phyloP scores from a whole-genome alignment of 2,797 vertebrate species.

The Lophius americanus region DNA sequence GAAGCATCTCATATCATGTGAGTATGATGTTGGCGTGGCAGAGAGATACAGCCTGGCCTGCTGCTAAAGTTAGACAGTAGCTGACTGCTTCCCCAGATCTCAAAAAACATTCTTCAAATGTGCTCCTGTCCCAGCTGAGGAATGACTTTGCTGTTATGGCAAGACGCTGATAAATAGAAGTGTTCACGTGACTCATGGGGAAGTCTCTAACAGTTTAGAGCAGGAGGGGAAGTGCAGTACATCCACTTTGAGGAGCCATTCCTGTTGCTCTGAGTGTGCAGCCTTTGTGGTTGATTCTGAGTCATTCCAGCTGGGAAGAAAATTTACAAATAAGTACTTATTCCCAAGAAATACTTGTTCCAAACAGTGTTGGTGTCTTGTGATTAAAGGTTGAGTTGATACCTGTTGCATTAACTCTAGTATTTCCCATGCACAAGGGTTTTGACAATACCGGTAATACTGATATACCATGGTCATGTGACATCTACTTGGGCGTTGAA shows the following conservation, averaged over 20 bases:
- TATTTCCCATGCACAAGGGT: constrained; percentile 3
- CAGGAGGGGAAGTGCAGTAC: constrained; percentile 49
- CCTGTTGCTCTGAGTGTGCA: constrained; percentile 44
- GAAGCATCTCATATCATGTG: neutral
- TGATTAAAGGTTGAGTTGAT: constrained; percentile 24
- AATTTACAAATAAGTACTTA: constrained; percentile 51
- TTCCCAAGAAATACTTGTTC: constrained; percentile 55
- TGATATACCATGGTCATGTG: too few relatives aligned
- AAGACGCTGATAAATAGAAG: constrained; percentile 70
- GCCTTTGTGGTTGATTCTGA: constrained; percentile 52
- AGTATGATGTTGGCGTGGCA: constrained; percentile 6
- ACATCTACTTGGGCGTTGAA: too few relatives aligned
- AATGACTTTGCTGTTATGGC: constrained; percentile 51
- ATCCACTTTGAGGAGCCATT: constrained; percentile 46
- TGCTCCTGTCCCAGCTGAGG: constrained; percentile 53
- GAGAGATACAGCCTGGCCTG: neutral
- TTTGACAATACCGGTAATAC: too few relatives aligned
- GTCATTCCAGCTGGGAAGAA: constrained; percentile 51
- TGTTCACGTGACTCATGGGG: constrained; percentile 64
- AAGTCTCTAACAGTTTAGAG: constrained; percentile 60
- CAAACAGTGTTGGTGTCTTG: constrained; percentile 35
- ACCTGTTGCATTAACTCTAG: neutral
- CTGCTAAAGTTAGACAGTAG: constrained; percentile 29
- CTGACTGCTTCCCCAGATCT: constrained; percentile 41
- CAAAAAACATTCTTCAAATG: constrained; percentile 52